These are phyloP conservation scores for Parnassius apollo DNA, from an alignment of 2,888 invertebrate genomes.

Conservation along the genomic window DNA sequence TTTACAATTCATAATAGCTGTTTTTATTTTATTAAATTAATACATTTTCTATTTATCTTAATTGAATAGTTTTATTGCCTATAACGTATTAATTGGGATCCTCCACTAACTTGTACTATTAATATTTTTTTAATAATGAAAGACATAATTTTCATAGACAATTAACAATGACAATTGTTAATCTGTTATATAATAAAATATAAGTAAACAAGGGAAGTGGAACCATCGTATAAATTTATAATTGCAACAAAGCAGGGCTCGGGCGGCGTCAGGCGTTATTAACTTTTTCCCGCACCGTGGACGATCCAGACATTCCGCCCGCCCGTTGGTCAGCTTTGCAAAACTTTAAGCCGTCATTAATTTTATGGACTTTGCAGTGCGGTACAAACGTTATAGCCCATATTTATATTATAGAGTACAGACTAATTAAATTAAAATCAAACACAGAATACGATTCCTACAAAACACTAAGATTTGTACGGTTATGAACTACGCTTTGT, in stretches of 20 bases:
- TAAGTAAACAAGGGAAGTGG: constrained; percentile 40
- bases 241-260: constrained; percentile 38
- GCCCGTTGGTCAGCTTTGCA: constrained; percentile 40
- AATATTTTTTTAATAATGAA: no score
- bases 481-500: no score
- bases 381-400: constrained; percentile 2
- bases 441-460: neutral
- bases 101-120: no score
- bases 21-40: no score
- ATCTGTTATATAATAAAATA: constrained; percentile 29
- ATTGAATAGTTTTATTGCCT: no score
- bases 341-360: constrained; percentile 42
- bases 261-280: constrained; percentile 48
- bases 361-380: constrained; percentile 35
- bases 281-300: constrained; percentile 44
- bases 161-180: no score
- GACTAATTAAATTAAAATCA: constrained; percentile 3
- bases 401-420: constrained; percentile 15
- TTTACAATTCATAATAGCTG: no score
- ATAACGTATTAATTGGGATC: no score
- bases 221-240: constrained; percentile 42
- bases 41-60: no score
- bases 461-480: no score
- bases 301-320: constrained; percentile 32
- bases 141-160: no score